Evolutionary conservation across 2,113 vertebrate genomes (phyloP).

Genomic region (Myodes glareolus): DNA sequence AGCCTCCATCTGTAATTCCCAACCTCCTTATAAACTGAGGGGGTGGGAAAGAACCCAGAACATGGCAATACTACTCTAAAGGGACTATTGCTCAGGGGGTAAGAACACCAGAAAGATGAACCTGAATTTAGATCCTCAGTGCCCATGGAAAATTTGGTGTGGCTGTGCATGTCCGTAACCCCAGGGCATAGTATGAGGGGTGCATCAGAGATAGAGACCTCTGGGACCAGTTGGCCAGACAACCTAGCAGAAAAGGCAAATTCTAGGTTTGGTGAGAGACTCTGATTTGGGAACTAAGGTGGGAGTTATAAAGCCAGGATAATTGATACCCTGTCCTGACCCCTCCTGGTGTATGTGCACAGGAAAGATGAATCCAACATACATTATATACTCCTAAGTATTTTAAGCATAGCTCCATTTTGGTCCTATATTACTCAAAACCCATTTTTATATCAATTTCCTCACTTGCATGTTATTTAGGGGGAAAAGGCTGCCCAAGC

Average conservation of each 20-base stretch:
- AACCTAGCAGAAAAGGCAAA: not conserved
- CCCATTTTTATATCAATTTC: not conserved
- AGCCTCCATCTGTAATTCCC: not conserved
- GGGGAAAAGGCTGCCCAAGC: not conserved
- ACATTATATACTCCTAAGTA: fast-evolving
- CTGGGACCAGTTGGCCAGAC: not conserved
- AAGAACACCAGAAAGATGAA: not conserved
- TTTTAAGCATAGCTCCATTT: not conserved
- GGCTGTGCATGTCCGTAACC: not conserved
- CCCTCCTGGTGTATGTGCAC: not conserved
- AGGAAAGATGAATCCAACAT: too few species aligned
- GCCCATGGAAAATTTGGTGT: not conserved
- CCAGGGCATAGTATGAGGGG: not conserved
- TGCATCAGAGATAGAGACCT: not conserved
- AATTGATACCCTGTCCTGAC: fast-evolving
- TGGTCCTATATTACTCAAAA: not conserved
- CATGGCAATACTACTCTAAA: not conserved
- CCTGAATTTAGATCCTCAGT: not conserved
- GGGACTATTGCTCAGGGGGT: not conserved
- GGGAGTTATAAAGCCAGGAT: not conserved
- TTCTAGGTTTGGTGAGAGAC: not conserved
- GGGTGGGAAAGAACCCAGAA: not conserved
- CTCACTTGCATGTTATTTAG: fast-evolving
- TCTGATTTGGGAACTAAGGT: not conserved
- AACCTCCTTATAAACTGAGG: not conserved